Evolutionary conservation across 2,797 vertebrate genomes (phyloP), one percentile per base, ranked within the genome.

Genomic region (Triplophysa bombifrons): DNA sequence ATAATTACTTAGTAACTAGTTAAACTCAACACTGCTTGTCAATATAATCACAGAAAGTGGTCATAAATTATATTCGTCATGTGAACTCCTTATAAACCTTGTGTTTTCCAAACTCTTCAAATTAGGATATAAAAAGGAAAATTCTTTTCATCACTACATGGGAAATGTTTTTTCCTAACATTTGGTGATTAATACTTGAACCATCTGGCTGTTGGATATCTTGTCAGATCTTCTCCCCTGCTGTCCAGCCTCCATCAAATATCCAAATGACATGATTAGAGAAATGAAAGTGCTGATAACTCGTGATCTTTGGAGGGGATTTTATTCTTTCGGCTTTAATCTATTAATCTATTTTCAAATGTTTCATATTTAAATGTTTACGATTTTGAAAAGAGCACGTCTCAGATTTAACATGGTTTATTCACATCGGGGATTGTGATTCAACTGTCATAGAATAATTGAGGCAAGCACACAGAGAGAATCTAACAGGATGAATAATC

Each of bases 181-280:
- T 61, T 61, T 34, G 16, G 14, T 13, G 34, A 75, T 13, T 30
- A 75, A 41, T 66, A 25, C 10, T 25, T 16, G 5, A 69, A 50
- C 41, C 38, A 60, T 76, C 65, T 69, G 55, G 74, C 12, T 61
- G 65, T 58, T 65, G 46, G 60, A 75, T n/a, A 11, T 76, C 68
- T 60, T 61, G 55, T 61, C 44, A 76, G 64, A 58, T 60, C 17
- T 20, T 41, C 17, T 30, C 27, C 53, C 38, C 56, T 25, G 9
- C 65, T 20, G 17, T 48, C 20, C 22, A 22, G 38, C 22, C 38
- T 20, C 68, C 20, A 48, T 44, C 22, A 34, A 66, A 66, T 75
- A 66, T 41, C 2, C 4, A 64, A 38, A 64, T 30, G 0, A 51
- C 41, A 63, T 63, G 55, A 46, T 61, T 73, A 61, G 38, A 41